Percentiles rank a stretch among this genome's conserved stretches.
These are phyloP conservation scores for Euwallacea similis DNA, from an alignment of 1,140 invertebrate genomes.

Conservation along the genomic window DNA sequence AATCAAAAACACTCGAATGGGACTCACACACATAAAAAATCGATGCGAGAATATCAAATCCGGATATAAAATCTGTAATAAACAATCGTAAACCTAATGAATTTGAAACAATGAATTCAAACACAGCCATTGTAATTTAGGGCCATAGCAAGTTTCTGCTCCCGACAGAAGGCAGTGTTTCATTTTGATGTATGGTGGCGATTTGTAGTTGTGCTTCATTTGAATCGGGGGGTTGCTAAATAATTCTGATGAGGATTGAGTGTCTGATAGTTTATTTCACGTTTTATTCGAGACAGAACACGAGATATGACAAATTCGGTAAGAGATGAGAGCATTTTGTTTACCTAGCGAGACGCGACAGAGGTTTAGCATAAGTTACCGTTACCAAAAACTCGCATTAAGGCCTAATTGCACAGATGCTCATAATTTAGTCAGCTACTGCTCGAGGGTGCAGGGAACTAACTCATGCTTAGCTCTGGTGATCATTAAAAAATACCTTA, in stretches of 20 bases:
- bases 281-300: no score
- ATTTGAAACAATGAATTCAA: constrained; percentile 31
- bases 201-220: constrained; percentile 17
- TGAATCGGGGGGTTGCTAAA: constrained; percentile 5
- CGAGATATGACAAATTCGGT: no score
- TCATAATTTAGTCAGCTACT: no score
- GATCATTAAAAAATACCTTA: no score
- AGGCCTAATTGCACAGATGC: no score
- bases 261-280: no score
- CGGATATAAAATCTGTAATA: constrained; percentile 26
- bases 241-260: not conserved
- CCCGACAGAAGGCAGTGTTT: constrained; percentile 23
- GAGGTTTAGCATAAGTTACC: no score
- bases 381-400: no score
- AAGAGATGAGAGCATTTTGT: no score
- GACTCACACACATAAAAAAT: not conserved
- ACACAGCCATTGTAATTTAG: constrained; percentile 22
- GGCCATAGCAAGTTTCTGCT: constrained; percentile 19
- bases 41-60: constrained; percentile 8
- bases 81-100: constrained; percentile 26
- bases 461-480: no score
- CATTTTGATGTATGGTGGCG: constrained; percentile 27
- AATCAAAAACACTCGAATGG: not conserved
- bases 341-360: no score
- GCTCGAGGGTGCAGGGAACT: no score